Evolutionary conservation across 1,140 invertebrate species (phyloP).

Genomic region (Solenopsis invicta): DNA sequence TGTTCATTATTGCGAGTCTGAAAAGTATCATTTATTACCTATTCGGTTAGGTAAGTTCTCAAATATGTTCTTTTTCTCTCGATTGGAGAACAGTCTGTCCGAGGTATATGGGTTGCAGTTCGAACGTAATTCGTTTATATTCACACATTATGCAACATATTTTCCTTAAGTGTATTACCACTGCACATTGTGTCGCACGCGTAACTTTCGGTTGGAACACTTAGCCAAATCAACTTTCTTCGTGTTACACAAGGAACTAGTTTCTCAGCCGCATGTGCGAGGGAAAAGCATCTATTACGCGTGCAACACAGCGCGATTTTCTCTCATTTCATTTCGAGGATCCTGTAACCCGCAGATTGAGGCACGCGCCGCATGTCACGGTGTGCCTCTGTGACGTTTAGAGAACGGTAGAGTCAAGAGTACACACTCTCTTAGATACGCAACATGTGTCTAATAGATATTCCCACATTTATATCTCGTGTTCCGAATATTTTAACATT

Average conservation of each 20-base stretch:
- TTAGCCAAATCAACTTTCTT: conserved; percentile 78
- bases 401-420: background rate
- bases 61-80: background rate
- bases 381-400: background rate
- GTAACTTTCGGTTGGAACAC: conserved; percentile 60
- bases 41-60: background rate
- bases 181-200: conserved; percentile 67
- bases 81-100: background rate
- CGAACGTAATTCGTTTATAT: background rate
- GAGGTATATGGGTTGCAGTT: background rate
- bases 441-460: background rate
- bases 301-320: conserved; percentile 20
- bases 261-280: conserved; percentile 63
- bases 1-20: background rate
- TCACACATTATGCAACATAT: conserved; percentile 62
- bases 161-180: conserved; percentile 41
- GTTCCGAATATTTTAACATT: background rate
- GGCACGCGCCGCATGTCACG: background rate
- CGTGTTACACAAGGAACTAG: conserved; percentile 82
- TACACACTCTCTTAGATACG: background rate
- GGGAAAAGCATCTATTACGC: conserved; percentile 64
- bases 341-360: background rate
- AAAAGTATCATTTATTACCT: background rate
- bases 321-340: conserved; percentile 52
- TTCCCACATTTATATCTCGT: background rate